phyloP scores from a whole-genome alignment of 2,888 invertebrate species.

The Prenolepis imparis region DNA sequence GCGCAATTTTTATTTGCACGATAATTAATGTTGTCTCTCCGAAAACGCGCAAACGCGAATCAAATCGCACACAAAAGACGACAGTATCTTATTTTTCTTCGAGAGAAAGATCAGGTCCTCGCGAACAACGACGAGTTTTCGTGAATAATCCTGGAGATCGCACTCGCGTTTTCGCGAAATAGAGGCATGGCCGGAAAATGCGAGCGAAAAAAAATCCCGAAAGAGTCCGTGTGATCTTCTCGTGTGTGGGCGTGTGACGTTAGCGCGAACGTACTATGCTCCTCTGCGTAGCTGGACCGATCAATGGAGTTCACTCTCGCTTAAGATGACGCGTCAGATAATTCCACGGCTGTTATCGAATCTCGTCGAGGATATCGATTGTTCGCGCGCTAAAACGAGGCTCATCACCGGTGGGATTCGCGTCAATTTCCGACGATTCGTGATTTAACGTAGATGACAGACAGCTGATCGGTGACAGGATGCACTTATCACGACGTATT shows the following conservation, averaged over 20 bases:
- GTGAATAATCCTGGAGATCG: not conserved
- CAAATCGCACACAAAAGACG: not conserved
- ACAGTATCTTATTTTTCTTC: not conserved
- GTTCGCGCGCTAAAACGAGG: not conserved
- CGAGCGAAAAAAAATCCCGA: not conserved
- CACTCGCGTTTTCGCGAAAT: slow-evolving; percentile 18
- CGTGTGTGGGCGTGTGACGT: slow-evolving; percentile 24
- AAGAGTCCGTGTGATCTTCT: not conserved
- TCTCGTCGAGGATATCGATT: not conserved
- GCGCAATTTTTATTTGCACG: not conserved
- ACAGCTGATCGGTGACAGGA: not conserved
- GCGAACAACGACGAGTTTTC: not conserved
- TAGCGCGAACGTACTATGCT: slow-evolving; percentile 58
- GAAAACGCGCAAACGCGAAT: not conserved
- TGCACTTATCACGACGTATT: not conserved
- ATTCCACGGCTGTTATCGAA: slow-evolving; percentile 29
- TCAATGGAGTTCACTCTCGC: slow-evolving; percentile 72
- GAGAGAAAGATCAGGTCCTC: slow-evolving; percentile 19
- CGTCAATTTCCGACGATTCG: not conserved
- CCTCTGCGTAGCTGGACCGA: slow-evolving; percentile 69
- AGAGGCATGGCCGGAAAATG: slow-evolving; percentile 3
- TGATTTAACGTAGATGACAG: not conserved
- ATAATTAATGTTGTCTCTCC: not conserved
- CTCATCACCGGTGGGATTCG: not conserved
- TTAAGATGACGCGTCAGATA: slow-evolving; percentile 56